Evolutionary conservation across 2,888 invertebrate genomes (phyloP), one percentile per base, ranked within the genome.

Genomic region (Eremobia ochroleuca): DNA sequence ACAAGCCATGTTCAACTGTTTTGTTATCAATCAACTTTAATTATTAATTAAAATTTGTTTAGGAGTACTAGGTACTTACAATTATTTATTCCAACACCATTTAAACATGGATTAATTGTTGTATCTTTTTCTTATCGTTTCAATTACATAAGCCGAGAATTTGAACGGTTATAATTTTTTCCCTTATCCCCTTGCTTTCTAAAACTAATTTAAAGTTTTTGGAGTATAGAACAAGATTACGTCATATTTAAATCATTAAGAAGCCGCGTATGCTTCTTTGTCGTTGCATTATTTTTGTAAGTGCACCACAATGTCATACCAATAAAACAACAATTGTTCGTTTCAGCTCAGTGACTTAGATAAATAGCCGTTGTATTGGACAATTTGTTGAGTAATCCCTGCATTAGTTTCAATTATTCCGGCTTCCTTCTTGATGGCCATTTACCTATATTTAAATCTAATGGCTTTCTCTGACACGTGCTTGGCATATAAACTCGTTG

Each of bases 371-470:
- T 96, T 96, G 95, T 95, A 96, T 96, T 96, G 95, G 90, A 96
- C 96, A 96, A 96, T 95, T 95, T 96, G 96, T 96, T 92, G 95
- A 96, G 95, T 96, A 96, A 97, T 95, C 96, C 95, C 88, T 91
- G 92, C 96, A 96, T 97, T 96, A 96, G 94, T 97, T 96, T 96
- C 96, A 96, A 96, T 97, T 96, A 97, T 95, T 92, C 91, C 90
- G 91, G 92, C 92, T 94, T 96, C 94, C 95, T 93, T 91, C 93
- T 94, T 94, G 91, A 93, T 92, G 90, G 91, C 90, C 91, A 90
- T 92, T 93, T 93, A 92, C 92, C 93, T 92, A 93, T 90, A 93
- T 94, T 93, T 90, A 92, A 93, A 92, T 91, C 88, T 90, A 92
- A 91, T 91, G 91, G 92, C 89, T 89, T 89, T 90, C 82, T 84